phyloP scores from a whole-genome alignment of 2,888 invertebrate species.

The Gortyna flavago region DNA sequence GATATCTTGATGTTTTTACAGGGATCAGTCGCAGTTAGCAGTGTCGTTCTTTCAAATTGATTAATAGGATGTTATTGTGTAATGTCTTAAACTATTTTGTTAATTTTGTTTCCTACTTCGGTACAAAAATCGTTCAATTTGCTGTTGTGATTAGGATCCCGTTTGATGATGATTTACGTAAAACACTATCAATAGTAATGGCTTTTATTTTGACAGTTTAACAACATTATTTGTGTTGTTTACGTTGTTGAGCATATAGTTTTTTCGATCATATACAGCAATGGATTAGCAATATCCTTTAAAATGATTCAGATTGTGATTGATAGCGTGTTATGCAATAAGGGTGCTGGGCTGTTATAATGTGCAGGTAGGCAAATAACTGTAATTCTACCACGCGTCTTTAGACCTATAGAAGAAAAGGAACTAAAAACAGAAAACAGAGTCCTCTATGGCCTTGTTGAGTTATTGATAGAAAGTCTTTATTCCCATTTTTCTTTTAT shows the following conservation, averaged over 20 bases:
- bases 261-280: too few relatives aligned
- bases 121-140: not conserved
- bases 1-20: conserved; percentile 20
- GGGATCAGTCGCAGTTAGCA: not conserved
- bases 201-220: too few relatives aligned
- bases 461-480: not conserved
- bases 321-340: not conserved
- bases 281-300: too few relatives aligned
- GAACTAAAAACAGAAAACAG: not conserved
- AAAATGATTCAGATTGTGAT: too few relatives aligned
- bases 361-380: too few relatives aligned
- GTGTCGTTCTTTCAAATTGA: conserved; percentile 31
- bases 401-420: not conserved
- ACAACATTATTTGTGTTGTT: too few relatives aligned
- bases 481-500: not conserved
- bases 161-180: not conserved
- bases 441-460: too few relatives aligned
- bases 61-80: conserved; percentile 10
- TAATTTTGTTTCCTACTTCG: not conserved
- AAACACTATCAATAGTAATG: too few relatives aligned
- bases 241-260: too few relatives aligned
- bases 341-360: too few relatives aligned
- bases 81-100: not conserved
- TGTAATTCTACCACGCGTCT: not conserved
- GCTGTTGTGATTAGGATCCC: not conserved